Conservation (phyloP, 2,113 vertebrate species). For the Tinamus guttatus region DNA sequence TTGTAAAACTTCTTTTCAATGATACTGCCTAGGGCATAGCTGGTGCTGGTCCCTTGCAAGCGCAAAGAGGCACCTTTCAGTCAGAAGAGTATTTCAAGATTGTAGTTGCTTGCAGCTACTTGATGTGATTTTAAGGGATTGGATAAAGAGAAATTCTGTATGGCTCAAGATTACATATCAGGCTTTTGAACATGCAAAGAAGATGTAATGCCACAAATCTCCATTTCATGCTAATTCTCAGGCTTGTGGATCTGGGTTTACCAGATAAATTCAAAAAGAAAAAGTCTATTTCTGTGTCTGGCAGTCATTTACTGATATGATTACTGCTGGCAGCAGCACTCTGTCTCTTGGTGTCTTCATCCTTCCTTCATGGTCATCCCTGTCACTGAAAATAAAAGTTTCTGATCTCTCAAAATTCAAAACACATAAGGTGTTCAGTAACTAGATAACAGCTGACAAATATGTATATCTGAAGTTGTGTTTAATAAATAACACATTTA, state of each 20-base stretch:
- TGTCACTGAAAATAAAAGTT: background rate
- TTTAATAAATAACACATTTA: no score
- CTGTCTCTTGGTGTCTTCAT: background rate
- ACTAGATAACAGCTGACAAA: background rate
- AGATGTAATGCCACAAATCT: background rate
- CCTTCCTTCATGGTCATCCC: background rate
- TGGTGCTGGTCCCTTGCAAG: background rate
- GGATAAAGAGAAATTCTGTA: background rate
- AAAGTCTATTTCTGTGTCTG: background rate
- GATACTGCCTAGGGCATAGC: rapidly evolving
- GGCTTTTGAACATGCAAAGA: background rate
- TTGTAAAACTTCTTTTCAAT: background rate
- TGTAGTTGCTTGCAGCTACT: background rate
- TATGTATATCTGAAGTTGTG: background rate
- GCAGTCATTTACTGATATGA: background rate
- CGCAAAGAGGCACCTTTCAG: background rate
- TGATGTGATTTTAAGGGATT: background rate
- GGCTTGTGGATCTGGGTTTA: background rate
- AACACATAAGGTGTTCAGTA: rapidly evolving
- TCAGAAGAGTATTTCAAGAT: background rate
- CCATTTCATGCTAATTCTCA: background rate
- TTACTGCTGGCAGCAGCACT: background rate
- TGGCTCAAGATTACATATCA: background rate
- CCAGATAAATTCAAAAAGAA: background rate
- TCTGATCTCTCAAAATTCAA: background rate